Evolutionary conservation across 2,797 vertebrate genomes (phyloP).

Genomic region (Cichlasoma orientale): DNA sequence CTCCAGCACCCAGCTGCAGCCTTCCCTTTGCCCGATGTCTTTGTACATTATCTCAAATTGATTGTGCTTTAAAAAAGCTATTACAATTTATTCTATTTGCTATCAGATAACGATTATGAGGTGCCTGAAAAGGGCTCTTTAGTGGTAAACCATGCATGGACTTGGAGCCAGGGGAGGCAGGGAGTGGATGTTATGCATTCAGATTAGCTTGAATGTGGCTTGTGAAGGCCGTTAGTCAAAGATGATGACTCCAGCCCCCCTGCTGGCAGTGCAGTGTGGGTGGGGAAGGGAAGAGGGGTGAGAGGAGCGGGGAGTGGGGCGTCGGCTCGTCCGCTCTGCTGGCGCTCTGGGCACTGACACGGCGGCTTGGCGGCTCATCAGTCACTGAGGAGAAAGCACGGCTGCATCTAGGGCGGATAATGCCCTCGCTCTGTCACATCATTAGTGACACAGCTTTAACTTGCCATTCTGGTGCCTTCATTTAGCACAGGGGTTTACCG

Average conservation of each 20-base stretch:
- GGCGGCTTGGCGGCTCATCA: conserved; percentile 58
- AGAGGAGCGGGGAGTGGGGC: not conserved
- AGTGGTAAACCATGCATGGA: conserved; percentile 75
- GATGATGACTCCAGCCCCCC: conserved; percentile 61
- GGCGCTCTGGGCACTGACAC: conserved; percentile 52
- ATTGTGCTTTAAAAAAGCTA: conserved; percentile 80
- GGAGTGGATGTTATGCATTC: conserved; percentile 47
- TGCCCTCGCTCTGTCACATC: conserved; percentile 70
- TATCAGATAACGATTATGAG: conserved; percentile 78
- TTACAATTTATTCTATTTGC: conserved; percentile 78
- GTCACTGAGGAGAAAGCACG: conserved; percentile 46
- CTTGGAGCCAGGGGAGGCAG: conserved; percentile 46
- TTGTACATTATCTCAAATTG: conserved; percentile 80
- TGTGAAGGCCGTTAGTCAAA: conserved; percentile 67
- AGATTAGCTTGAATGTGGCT: conserved; percentile 60
- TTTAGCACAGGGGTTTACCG: conserved; percentile 55
- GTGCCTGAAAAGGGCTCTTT: conserved; percentile 75
- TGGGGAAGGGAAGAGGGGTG: not conserved
- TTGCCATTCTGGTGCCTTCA: conserved; percentile 55
- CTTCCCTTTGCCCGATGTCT: conserved; percentile 65
- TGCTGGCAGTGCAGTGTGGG: conserved; percentile 41
- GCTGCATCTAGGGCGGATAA: conserved; percentile 57
- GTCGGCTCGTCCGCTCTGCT: conserved; percentile 36
- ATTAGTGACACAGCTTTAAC: conserved; percentile 70
- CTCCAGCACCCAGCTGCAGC: conserved; percentile 55